Conservation (phyloP, 2,113 vertebrate species). For the Nyctibius bracteatus region DNA sequence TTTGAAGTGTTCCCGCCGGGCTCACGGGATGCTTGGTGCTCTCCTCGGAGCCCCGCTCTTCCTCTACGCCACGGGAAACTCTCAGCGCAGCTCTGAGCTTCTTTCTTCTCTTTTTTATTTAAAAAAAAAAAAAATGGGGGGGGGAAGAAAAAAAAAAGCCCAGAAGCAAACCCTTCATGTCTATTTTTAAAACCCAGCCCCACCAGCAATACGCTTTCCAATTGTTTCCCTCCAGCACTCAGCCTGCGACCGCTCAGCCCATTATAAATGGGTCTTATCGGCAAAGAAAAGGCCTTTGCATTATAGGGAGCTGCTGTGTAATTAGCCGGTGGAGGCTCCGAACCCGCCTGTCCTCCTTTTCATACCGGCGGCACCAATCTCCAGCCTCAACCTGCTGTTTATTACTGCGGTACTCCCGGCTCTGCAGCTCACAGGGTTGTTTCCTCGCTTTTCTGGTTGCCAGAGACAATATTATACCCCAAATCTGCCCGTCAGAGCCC, state of each 20-base stretch:
- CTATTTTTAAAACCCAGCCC: constrained; percentile 65
- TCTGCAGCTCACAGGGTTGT: constrained; percentile 9
- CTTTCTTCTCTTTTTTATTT: constrained; percentile 14
- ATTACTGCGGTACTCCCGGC: constrained; percentile 42
- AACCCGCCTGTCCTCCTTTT: constrained; percentile 53
- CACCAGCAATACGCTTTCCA: constrained; percentile 47
- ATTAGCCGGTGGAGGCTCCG: constrained; percentile 49
- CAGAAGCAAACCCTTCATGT: constrained; percentile 47
- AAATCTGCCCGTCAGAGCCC: neutral
- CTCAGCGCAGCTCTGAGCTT: neutral
- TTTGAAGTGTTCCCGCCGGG: neutral
- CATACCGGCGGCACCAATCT: constrained; percentile 35
- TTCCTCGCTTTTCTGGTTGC: neutral
- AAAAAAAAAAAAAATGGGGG: neutral
- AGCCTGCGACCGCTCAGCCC: constrained; percentile 24
- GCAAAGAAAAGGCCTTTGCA: constrained; percentile 53
- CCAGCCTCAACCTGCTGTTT: constrained; percentile 50
- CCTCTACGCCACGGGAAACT: constrained; percentile 7
- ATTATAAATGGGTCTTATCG: constrained; percentile 61
- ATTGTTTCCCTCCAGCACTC: constrained; percentile 61
- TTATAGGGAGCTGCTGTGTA: constrained; percentile 60
- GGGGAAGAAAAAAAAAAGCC: neutral
- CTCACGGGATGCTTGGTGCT: neutral
- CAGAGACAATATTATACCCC: neutral
- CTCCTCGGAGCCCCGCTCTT: neutral